Evolutionary conservation across 1,140 invertebrate species (phyloP), one percentile per base, ranked within the genome.

Genomic region (Myzus persicae): DNA sequence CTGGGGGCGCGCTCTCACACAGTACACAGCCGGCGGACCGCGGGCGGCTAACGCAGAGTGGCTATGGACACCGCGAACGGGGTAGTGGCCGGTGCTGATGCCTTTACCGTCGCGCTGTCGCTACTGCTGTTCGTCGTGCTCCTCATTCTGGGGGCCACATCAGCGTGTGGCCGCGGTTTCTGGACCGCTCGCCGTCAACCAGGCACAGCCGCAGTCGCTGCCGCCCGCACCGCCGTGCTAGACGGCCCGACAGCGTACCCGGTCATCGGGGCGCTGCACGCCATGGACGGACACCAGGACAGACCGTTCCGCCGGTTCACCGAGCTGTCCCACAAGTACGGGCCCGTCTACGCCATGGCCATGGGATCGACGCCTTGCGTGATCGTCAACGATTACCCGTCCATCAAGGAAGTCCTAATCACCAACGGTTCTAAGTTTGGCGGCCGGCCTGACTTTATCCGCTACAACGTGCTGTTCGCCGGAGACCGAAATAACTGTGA

Each of bases 391-490:
- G 97, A 96, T 94, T 96, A 97, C 94, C 95, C 96, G 7, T 94
- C 97, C 26, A 97, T 98, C 94, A 96, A 96, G 93, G 97, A 98
- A 95, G 97, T 98, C 36, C 96, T 98, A 31, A 97, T 98, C 94
- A 96, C 97, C 93, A 98, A 98, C 95, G 97, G 97, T 67, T 96
- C 96, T 93, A 96, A 97, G 94, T 98, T 98, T 95, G 97, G 97
- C 6, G 97, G 97, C 14, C 95, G 98, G 54, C 98, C 98, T 0
- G 96, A 98, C 94, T 98, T 98, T 95, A 94, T 97, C 51, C 95
- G 98, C 67, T 97, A 97, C 95, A 96, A 97, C 94, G 96, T 96
- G 94, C 96, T 98, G 7, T 98, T 98, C 95, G 97, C 97, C 6
- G 97, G 97, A 51, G 96, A 98, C 95, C 95, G 97, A 90, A 97